These are phyloP conservation scores for Otus scops DNA, from an alignment of 2,797 vertebrate species.

Conservation along the genomic window DNA sequence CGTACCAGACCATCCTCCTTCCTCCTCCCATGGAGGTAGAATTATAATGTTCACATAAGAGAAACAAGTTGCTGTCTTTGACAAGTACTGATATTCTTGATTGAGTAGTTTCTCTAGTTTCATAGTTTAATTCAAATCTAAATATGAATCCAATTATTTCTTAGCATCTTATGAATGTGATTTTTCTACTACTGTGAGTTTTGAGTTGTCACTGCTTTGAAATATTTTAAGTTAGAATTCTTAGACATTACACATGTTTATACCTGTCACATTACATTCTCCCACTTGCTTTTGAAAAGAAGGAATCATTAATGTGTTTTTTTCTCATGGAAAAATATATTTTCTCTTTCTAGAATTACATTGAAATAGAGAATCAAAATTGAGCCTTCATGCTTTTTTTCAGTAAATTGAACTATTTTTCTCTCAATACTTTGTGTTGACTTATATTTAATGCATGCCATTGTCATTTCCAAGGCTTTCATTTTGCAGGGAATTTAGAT, in stretches of 20 bases:
- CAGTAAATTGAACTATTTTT: slow-evolving; percentile 2
- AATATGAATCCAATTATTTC: slow-evolving; percentile 18
- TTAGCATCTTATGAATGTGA: neutral
- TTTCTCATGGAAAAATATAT: neutral
- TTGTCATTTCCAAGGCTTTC: neutral
- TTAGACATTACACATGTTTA: neutral
- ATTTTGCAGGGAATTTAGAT: neutral
- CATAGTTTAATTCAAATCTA: neutral
- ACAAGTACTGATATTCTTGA: neutral
- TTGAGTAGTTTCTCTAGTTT: neutral
- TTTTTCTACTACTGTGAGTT: slow-evolving; percentile 23
- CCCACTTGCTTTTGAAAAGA: slow-evolving; percentile 20
- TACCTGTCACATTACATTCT: slow-evolving; percentile 12
- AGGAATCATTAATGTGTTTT: neutral
- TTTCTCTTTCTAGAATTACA: slow-evolving; percentile 37
- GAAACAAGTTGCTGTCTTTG: neutral
- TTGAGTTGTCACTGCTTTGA: slow-evolving; percentile 25
- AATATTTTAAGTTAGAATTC: slow-evolving; percentile 11
- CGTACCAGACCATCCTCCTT: neutral
- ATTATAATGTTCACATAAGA: neutral
- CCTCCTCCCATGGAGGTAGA: neutral
- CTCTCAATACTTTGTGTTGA: neutral
- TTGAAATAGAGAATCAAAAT: slow-evolving; percentile 17
- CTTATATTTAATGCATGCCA: neutral
- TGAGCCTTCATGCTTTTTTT: neutral